phyloP scores from a whole-genome alignment of 2,113 vertebrate species.

The Indicator indicator region DNA sequence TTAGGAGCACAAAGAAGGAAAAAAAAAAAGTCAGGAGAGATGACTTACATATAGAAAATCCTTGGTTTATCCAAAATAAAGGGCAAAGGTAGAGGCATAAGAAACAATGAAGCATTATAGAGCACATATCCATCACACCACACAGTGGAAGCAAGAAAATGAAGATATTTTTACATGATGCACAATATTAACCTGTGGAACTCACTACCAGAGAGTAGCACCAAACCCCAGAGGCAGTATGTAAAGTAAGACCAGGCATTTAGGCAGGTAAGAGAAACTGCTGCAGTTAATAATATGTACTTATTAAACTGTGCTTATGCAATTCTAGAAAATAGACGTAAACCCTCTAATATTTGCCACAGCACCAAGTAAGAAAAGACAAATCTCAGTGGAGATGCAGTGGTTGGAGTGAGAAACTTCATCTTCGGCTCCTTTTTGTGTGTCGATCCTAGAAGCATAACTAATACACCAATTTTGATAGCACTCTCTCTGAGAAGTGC shows the following conservation, averaged over 20 bases:
- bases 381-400: background rate
- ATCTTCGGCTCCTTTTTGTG: background rate
- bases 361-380: background rate
- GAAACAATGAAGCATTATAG: background rate
- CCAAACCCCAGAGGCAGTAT: background rate
- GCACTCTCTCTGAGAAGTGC: conserved; percentile 39
- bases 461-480: conserved; percentile 71
- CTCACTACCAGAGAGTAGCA: background rate
- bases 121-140: background rate
- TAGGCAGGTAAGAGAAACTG: background rate
- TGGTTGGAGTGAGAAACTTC: background rate
- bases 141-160: background rate
- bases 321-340: background rate
- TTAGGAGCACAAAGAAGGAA: background rate
- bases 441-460: conserved; percentile 39
- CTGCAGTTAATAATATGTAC: background rate
- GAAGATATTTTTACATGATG: background rate
- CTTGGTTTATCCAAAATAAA: background rate
- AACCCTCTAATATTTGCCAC: background rate
- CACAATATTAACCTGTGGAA: background rate
- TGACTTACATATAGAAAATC: background rate
- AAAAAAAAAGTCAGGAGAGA: background rate
- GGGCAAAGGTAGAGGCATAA: background rate
- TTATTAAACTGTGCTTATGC: background rate
- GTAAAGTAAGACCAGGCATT: background rate